phyloP scores from a whole-genome alignment of 2,797 vertebrate genomes.

The Alosa sapidissima region DNA sequence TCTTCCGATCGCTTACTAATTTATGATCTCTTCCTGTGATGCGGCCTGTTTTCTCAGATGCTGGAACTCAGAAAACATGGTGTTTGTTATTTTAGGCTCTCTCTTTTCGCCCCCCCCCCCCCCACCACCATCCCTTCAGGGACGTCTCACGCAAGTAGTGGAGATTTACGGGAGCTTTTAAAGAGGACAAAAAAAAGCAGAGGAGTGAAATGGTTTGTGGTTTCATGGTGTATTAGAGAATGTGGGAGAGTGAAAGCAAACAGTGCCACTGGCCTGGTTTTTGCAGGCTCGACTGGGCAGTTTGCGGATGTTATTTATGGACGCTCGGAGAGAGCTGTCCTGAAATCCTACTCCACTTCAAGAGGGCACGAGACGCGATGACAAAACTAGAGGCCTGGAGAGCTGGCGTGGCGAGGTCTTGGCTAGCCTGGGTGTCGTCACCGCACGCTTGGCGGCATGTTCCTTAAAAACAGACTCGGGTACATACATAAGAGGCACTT shows the following conservation, averaged over 20 bases:
- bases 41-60: constrained; percentile 15
- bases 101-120: neutral
- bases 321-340: neutral
- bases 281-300: neutral
- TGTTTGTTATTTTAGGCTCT: constrained; percentile 29
- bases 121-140: neutral
- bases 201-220: neutral
- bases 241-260: neutral
- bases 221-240: neutral
- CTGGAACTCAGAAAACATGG: constrained; percentile 10
- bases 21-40: constrained; percentile 36
- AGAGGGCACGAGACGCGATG: constrained; percentile 1
- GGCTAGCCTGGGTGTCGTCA: constrained; percentile 14
- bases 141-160: constrained; percentile 18
- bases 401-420: neutral
- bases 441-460: neutral
- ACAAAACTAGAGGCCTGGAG: neutral
- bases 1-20: constrained; percentile 5
- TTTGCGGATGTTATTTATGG: constrained; percentile 19
- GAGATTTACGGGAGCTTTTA: constrained; percentile 17
- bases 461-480: neutral
- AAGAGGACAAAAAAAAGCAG: neutral
- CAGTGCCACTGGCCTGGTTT: neutral
- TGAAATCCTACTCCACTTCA: constrained; percentile 11
- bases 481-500: neutral